These are phyloP conservation scores for Carapus acus DNA, from an alignment of 2,797 vertebrate genomes.

Conservation along the genomic window DNA sequence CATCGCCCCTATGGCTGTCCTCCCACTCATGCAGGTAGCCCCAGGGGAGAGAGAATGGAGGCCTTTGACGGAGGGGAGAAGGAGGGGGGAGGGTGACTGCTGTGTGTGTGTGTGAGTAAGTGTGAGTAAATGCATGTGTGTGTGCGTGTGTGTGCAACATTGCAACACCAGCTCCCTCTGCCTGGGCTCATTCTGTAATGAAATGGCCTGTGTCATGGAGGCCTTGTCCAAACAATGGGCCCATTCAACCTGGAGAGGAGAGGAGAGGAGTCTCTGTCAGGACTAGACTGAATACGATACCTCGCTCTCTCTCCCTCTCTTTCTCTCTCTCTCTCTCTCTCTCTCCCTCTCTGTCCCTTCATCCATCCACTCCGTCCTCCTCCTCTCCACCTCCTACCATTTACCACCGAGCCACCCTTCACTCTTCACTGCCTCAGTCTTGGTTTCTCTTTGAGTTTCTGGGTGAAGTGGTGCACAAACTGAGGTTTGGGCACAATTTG, in stretches of 20 bases:
- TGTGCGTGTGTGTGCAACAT: constrained; percentile 39
- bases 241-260: constrained; percentile 67
- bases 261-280: constrained; percentile 65
- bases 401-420: constrained; percentile 2
- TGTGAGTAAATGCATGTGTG: constrained; percentile 18
- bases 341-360: constrained; percentile 46
- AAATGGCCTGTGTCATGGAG: constrained; percentile 74
- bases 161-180: constrained; percentile 60
- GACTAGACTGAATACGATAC: constrained; percentile 69
- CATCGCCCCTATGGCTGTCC: constrained; percentile 59
- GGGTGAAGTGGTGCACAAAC: constrained; percentile 8
- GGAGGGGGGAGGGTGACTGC: constrained; percentile 18
- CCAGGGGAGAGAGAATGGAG: constrained; percentile 52
- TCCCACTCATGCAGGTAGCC: constrained; percentile 61
- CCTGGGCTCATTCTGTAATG: constrained; percentile 66
- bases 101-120: background rate
- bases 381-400: too few relatives aligned
- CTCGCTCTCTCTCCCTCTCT: constrained; percentile 55
- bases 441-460: constrained; percentile 18
- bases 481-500: background rate
- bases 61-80: constrained; percentile 52
- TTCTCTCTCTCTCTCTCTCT: constrained; percentile 53
- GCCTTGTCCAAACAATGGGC: constrained; percentile 69
- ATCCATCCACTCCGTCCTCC: constrained; percentile 25
- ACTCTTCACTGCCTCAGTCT: constrained; percentile 6